Evolutionary conservation across 2,113 vertebrate genomes (phyloP), one percentile per base, ranked within the genome.

Genomic region (Pimephales promelas): DNA sequence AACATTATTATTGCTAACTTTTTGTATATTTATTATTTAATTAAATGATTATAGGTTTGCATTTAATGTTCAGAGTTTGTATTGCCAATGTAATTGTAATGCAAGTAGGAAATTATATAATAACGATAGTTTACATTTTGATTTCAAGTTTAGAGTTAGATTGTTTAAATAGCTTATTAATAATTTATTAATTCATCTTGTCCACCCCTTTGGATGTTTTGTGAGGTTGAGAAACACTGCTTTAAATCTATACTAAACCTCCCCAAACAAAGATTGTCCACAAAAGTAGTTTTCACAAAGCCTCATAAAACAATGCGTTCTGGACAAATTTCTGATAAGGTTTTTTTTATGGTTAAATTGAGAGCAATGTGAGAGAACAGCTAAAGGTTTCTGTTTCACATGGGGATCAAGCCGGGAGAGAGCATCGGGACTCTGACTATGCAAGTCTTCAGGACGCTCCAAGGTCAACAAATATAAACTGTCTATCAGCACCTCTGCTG

Each of bases 401-500:
- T 36, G 45, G 22, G 74, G 26, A 80, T 64, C 8, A 52, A 20
- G 40, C 59, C 59, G 9, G 13, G 26, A 64, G 47, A 81, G 47
- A 18, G 47, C 47, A 6, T 70, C 47, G 49, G 79, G 79, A 70
- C 79, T 72, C 88, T 90, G 87, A 91, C 87, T 89, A 83, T 87
- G 88, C 91, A 89, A 89, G 86, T 90, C 90, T 86, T 91, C 86
- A 87, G 89, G 88, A 89, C 86, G 79, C 79, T 64, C 86, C 83
- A 92, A 92, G 90, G 91, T 89, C 89, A 43, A 81, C 36, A 72
- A 77, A 84, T 85, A 87, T 85, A 82, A 87, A 88, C 86, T 88
- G 89, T 90, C 86, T 84, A 88, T 91, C 90, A 91, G 90, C 90
- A 89, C 88, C 87, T 90, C 52, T 62, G 43, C 24, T 83, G 83